These are phyloP conservation scores for Thermophis baileyi DNA, from an alignment of 2,113 vertebrate species.

Conservation along the genomic window DNA sequence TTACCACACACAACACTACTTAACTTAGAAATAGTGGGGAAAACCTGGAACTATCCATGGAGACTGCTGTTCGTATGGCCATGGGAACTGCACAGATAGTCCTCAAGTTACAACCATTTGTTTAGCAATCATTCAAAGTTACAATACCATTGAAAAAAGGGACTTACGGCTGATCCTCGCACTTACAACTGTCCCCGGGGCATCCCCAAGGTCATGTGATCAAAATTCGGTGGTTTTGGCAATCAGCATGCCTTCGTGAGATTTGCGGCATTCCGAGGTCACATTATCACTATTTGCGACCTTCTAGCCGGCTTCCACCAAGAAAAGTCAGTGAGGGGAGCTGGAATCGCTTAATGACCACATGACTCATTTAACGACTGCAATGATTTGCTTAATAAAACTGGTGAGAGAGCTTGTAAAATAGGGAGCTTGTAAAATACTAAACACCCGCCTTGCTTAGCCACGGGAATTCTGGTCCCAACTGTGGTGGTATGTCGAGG, in stretches of 20 bases:
- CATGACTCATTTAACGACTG: not conserved
- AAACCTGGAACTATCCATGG: not conserved
- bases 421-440: not conserved
- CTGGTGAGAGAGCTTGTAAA: not conserved
- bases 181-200: too few relatives aligned
- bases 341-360: not conserved
- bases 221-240: too few relatives aligned
- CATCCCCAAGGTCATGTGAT: too few relatives aligned
- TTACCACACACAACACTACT: not conserved
- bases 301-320: too few relatives aligned
- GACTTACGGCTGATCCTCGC: too few relatives aligned
- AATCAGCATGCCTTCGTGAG: too few relatives aligned
- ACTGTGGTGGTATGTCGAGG: not conserved
- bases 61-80: not conserved
- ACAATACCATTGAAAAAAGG: too few relatives aligned
- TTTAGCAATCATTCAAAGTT: too few relatives aligned
- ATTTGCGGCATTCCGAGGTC: too few relatives aligned
- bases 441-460: not conserved
- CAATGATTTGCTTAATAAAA: not conserved
- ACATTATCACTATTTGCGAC: too few relatives aligned
- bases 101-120: too few relatives aligned
- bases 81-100: not conserved
- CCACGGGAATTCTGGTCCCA: not conserved
- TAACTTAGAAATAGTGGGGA: not conserved
- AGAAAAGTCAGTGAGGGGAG: not conserved